Base-by-base conservation (phyloP, 2,113 vertebrate species). In the Danionella cerebrum region DNA sequence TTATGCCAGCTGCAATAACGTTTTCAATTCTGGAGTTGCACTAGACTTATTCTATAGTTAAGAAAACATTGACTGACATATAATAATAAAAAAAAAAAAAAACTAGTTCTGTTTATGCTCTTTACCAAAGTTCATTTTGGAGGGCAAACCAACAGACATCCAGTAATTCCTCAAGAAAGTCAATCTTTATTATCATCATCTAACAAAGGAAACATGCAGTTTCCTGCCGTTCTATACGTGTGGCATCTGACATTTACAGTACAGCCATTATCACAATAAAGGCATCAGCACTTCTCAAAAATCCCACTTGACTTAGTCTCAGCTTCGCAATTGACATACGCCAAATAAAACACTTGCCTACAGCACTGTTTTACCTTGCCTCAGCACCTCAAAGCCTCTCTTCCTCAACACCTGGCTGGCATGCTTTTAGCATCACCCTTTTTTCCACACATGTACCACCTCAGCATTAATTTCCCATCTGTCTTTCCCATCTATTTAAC, bases 401-500 rank as follows among this genome's bases (percentile, higher is more conserved):
- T 19, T 9, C 29, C 25, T 38, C 12, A 39, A 52, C 67, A 70
- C 33, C 9, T 50, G 19, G 31, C 54, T 58, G 2, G 48, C 35
- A 42, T 9, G 25, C 33, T 64, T 14, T 27, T 29, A 19, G 14
- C 29, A 29, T 16, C 1, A 6, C 36, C 14, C n/a, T 42, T 52
- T 18, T 54, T 41, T 9, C 31, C 25, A 66, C 36, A 60, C 38
- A 27, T 12, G 4, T 10, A 52, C 52, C 36, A 45, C 42, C 53
- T 70, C 67, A 62, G 67, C 72, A 70, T 70, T 35, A 63, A 31
- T 57, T 50, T 47, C 8, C 50, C 72, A 65, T 69, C 59, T 70
- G 72, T 70, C 45, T 65, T 47, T 47, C 22, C 6, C 2, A 25
- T 36, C 21, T 33, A 66, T 54, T 14, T 36, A 51, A 71, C 29